Evolutionary conservation across 2,797 vertebrate genomes (phyloP).

Genomic region (Thripadectes ignobilis): DNA sequence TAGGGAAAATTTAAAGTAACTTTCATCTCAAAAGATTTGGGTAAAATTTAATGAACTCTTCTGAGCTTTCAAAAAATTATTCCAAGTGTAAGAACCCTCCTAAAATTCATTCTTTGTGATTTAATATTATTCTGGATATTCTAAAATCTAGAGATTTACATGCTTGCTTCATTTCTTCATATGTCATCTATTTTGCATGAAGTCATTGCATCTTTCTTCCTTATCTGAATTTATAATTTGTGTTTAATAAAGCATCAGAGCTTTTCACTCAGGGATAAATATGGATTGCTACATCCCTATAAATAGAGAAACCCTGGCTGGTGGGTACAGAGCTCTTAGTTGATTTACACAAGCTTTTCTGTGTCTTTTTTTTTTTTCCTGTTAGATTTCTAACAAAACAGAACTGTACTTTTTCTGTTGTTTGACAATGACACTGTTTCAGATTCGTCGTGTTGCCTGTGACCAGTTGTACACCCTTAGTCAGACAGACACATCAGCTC

Average conservation of each 20-base stretch:
- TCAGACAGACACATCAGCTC: conserved; percentile 92
- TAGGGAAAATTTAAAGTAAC: background rate
- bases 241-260: background rate
- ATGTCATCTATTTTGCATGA: background rate
- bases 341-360: background rate
- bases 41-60: background rate
- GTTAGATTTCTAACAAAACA: background rate
- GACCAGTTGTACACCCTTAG: conserved; percentile 97
- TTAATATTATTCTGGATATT: background rate
- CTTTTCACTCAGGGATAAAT: background rate
- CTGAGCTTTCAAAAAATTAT: background rate
- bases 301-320: background rate
- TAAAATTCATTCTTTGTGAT: background rate
- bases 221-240: background rate
- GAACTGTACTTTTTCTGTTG: background rate
- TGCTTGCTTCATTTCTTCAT: background rate
- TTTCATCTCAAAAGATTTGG: background rate
- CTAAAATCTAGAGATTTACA: background rate
- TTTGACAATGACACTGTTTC: background rate
- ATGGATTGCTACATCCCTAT: background rate
- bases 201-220: background rate
- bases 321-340: background rate
- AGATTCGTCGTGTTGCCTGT: conserved; percentile 97
- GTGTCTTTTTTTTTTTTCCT: background rate
- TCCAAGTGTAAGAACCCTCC: background rate